phyloP scores from a whole-genome alignment of 2,888 invertebrate genomes.

The Megamerina dolium region DNA sequence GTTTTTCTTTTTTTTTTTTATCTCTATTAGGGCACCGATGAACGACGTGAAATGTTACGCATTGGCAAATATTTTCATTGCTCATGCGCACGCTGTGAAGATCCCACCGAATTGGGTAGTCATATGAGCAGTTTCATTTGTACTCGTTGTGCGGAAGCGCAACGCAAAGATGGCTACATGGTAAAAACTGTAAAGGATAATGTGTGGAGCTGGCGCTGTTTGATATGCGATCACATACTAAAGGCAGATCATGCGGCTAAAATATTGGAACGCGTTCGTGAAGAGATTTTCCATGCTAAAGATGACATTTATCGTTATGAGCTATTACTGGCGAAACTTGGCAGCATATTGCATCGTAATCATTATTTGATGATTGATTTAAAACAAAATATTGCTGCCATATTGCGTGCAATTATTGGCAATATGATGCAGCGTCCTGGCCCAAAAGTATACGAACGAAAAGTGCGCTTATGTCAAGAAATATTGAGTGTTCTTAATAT shows the following conservation, averaged over 20 bases:
- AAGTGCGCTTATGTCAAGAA: constrained; percentile 62
- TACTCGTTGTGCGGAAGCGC: constrained; percentile 23
- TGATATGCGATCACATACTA: constrained; percentile 30
- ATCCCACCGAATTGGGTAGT: constrained; percentile 66
- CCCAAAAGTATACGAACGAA: constrained; percentile 56
- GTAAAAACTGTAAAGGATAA: constrained; percentile 11
- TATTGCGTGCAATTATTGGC: constrained; percentile 52
- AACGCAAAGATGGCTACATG: constrained; percentile 15
- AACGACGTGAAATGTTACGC: constrained; percentile 59
- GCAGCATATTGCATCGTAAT: constrained; percentile 57
- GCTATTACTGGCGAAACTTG: constrained; percentile 53
- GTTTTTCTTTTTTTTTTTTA: not conserved
- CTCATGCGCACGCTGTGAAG: constrained; percentile 60
- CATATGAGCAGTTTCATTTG: constrained; percentile 55
- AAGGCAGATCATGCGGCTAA: constrained; percentile 48
- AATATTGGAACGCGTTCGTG: constrained; percentile 49
- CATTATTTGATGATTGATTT: constrained; percentile 64
- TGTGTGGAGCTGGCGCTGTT: constrained; percentile 34
- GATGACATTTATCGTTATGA: constrained; percentile 45
- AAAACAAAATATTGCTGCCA: constrained; percentile 63
- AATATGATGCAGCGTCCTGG: constrained; percentile 52
- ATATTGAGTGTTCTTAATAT: constrained; percentile 59
- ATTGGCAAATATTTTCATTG: constrained; percentile 75
- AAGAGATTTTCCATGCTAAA: constrained; percentile 49
- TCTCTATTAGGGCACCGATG: constrained; percentile 57